Evolutionary conservation across 1,140 invertebrate species (phyloP).

Genomic region (Pachyrhynchus sulphureomaculatus): DNA sequence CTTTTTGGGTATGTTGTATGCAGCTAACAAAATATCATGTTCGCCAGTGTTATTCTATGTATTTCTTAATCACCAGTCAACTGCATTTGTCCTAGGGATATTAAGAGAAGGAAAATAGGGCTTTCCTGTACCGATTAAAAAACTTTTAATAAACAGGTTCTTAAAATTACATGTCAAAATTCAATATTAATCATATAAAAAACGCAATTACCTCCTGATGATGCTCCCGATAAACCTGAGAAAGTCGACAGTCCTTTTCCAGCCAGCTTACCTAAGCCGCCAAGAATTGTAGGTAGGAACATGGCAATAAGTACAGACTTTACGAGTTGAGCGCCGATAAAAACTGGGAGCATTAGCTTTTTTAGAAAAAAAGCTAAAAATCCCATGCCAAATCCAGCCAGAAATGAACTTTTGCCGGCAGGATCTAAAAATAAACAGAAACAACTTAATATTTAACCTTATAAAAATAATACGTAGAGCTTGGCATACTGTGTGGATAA

Average conservation of each 20-base stretch:
- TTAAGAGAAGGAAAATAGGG: no score
- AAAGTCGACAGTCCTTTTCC: slow-evolving; percentile 66
- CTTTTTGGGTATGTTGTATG: no score
- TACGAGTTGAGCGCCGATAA: slow-evolving; percentile 75
- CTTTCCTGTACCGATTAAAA: no score
- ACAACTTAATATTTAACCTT: not conserved
- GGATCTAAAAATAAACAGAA: slow-evolving; percentile 33
- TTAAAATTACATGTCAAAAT: no score
- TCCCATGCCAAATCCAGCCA: slow-evolving; percentile 68
- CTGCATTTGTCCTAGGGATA: no score
- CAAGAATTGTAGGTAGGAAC: slow-evolving; percentile 78
- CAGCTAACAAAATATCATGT: no score
- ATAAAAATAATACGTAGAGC: not conserved
- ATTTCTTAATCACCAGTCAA: no score
- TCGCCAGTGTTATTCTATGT: no score
- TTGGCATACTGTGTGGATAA: no score
- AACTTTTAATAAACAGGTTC: no score
- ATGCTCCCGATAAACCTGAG: slow-evolving; percentile 56
- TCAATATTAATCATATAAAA: no score
- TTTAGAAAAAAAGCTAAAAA: slow-evolving; percentile 77
- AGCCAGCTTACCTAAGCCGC: slow-evolving; percentile 76
- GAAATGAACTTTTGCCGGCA: slow-evolving; percentile 63
- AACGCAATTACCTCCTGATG: no score
- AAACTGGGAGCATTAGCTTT: slow-evolving; percentile 74
- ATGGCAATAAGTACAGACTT: slow-evolving; percentile 78